Conservation (phyloP, 2,797 vertebrate genomes). For the Sciurus vulgaris region DNA sequence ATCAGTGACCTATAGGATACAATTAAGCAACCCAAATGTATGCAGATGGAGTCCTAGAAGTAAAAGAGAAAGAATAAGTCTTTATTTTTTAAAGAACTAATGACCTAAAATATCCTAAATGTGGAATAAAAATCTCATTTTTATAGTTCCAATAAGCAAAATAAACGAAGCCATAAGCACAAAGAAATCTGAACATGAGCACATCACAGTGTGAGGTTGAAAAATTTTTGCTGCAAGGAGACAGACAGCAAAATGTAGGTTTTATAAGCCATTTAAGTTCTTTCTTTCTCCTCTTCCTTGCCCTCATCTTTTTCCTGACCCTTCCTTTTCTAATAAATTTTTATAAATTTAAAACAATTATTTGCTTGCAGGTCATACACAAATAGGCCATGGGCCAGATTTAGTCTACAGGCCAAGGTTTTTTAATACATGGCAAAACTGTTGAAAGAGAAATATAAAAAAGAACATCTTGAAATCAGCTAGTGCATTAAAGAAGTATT, state of each 20-base stretch:
- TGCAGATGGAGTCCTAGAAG: neutral
- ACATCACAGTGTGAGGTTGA: neutral
- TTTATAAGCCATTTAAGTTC: neutral
- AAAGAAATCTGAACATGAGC: neutral
- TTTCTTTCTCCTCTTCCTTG: neutral
- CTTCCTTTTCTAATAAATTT: neutral
- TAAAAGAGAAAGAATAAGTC: neutral
- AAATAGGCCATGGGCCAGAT: neutral
- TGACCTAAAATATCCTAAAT: neutral
- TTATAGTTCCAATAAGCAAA: neutral
- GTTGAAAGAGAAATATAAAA: neutral
- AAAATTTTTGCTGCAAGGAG: neutral
- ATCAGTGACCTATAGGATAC: neutral
- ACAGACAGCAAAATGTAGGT: neutral
- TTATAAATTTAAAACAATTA: neutral
- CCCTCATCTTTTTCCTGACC: neutral
- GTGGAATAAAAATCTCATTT: neutral
- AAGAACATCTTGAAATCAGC: neutral
- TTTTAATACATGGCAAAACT: neutral
- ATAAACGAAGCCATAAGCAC: neutral
- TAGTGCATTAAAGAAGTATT: neutral
- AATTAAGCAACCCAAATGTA: neutral
- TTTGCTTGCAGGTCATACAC: neutral
- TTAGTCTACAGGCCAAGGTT: neutral
- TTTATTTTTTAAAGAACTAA: neutral